These are phyloP conservation scores for Helogale parvula DNA, from an alignment of 2,113 vertebrate species.

Conservation along the genomic window DNA sequence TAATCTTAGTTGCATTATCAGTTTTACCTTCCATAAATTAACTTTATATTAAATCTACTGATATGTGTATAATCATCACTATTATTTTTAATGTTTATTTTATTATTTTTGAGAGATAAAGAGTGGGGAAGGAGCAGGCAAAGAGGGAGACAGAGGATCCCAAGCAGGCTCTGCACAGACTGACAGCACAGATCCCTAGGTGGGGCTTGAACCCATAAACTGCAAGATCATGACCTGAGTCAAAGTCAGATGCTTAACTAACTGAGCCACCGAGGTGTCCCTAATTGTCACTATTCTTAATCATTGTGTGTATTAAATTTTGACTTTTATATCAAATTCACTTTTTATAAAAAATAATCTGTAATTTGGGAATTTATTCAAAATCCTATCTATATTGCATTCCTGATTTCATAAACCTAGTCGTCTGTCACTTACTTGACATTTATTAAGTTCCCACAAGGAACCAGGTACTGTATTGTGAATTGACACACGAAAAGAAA, in stretches of 20 bases:
- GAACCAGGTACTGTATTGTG: not conserved
- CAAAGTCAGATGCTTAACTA: too few relatives aligned
- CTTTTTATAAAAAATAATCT: not conserved
- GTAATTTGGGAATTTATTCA: not conserved
- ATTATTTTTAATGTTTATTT: not conserved
- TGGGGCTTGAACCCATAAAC: too few relatives aligned
- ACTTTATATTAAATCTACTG: slow-evolving; percentile 29
- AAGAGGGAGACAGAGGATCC: too few relatives aligned
- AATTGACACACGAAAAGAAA: not conserved
- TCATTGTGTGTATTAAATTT: not conserved
- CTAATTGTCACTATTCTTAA: not conserved
- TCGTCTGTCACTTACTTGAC: not conserved
- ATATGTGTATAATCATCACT: not conserved
- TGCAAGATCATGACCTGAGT: too few relatives aligned
- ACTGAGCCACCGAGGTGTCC: too few relatives aligned
- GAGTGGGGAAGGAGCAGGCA: too few relatives aligned
- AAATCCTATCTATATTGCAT: not conserved
- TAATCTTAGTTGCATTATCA: slow-evolving; percentile 21
- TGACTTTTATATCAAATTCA: not conserved
- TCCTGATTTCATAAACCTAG: not conserved
- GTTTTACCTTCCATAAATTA: slow-evolving; percentile 42
- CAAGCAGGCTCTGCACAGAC: too few relatives aligned
- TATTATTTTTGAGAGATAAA: too few relatives aligned
- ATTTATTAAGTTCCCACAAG: not conserved
- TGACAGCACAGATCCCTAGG: too few relatives aligned